Evolutionary conservation across 2,113 vertebrate species (phyloP).

Genomic region (Phalacrocorax brasilianus): DNA sequence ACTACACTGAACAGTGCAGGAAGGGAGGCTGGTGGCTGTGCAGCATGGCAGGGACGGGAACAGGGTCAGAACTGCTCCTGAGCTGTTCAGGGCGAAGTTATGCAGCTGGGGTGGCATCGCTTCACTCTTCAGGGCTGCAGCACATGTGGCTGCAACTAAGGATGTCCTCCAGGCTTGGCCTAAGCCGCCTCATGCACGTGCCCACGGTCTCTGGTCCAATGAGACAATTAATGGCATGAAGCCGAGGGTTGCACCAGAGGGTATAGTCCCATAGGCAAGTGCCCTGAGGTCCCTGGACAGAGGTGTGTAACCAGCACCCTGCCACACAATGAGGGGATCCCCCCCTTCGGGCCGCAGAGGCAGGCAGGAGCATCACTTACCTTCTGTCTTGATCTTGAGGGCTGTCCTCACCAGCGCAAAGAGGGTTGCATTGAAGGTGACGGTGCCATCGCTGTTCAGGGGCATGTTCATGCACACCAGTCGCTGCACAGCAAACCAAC

Average conservation of each 20-base stretch:
- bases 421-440: constrained; percentile 97
- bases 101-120: neutral
- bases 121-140: neutral
- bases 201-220: neutral
- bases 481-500: constrained; percentile 73
- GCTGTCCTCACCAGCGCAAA: constrained; percentile 96
- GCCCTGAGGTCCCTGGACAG: neutral
- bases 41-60: neutral
- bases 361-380: constrained; percentile 54
- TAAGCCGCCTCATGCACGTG: neutral
- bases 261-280: neutral
- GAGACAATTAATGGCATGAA: neutral
- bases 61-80: neutral
- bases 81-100: neutral
- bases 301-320: neutral
- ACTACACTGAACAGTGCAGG: neutral
- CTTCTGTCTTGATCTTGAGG: constrained; percentile 98
- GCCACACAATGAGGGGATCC: neutral
- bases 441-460: constrained; percentile 93
- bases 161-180: neutral
- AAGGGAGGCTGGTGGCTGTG: neutral
- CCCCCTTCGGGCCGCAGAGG: neutral
- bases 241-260: neutral
- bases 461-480: constrained; percentile 99
- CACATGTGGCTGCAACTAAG: neutral